phyloP scores from a whole-genome alignment of 2,888 invertebrate genomes.

The Holacanthella duospinosa region DNA sequence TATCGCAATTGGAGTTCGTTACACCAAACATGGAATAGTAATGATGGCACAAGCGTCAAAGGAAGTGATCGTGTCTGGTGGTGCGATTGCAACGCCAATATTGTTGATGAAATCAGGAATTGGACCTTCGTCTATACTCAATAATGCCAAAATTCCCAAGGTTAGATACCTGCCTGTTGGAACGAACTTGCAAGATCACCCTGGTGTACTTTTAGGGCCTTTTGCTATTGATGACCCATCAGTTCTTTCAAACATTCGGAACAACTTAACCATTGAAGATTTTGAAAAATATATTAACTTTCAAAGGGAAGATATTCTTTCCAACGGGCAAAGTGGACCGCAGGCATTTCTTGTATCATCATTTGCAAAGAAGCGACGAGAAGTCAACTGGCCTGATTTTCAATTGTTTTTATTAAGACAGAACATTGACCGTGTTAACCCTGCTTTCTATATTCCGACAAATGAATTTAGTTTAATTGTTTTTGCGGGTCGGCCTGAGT shows the following conservation, averaged over 20 bases:
- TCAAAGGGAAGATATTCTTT: background rate
- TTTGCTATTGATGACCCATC: background rate
- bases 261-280: background rate
- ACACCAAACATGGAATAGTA: background rate
- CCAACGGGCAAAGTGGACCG: background rate
- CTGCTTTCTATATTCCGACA: background rate
- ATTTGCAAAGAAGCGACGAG: background rate
- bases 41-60: background rate
- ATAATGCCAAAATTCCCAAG: background rate
- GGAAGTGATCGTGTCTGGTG: background rate
- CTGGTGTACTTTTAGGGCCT: background rate
- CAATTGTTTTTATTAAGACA: background rate
- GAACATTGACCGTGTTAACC: background rate
- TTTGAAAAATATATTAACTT: background rate
- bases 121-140: background rate
- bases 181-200: slow-evolving; percentile 2
- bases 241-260: background rate
- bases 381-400: background rate
- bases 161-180: background rate
- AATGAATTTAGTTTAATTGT: background rate
- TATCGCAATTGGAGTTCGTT: background rate
- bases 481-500: background rate
- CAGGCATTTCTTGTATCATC: background rate
- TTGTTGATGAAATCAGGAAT: background rate
- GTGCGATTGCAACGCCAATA: background rate